Evolutionary conservation across 2,113 vertebrate genomes (phyloP), one percentile per base, ranked within the genome.

Genomic region (Neotragus moschatus): DNA sequence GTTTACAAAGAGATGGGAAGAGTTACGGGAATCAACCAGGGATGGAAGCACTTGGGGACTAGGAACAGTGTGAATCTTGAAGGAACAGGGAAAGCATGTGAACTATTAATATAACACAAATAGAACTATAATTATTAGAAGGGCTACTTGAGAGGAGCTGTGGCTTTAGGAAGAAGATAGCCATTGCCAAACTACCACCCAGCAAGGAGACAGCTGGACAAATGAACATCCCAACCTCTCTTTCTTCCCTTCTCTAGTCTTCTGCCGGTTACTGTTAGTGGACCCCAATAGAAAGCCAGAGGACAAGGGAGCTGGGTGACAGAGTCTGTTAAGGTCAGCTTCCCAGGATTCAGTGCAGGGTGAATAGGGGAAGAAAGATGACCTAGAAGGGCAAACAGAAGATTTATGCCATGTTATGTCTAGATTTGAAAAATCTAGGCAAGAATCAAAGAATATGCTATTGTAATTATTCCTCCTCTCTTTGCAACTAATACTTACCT

Each of bases 401-500:
- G 26, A 58, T 82, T 66, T 33, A 70, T 91, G 58, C 13, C 10
- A 39, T 17, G 1, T 75, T 94, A 49, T 90, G 26, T 89, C 45
- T 36, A 26, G 19, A 3, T 70, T 39, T 36, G 10, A 12, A 5
- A 39, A 23, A 70, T 70, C 9, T 23, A 39, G 66, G 23, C 66
- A 39, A 39, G 19, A 75, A 28, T 79, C 58, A 92, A 89, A 94
- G 26, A 73, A 56, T 81, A 75, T 36, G 56, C 17, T 84, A 36
- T 36, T 70, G 12, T 92, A 73, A 89, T 90, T 91, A 51, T 88
- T 87, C 30, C 58, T 75, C 19, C 55, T 84, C 17, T 81, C 16
- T 86, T 89, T 94, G 43, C 12, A 96, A 45, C 86, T 88, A 70
- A 33, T 96, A 87, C 63, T 93, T 87, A 87, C 19, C 17, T 58